Evolutionary conservation across 2,888 invertebrate species (phyloP).

Genomic region (Sarcophaga rosellei): DNA sequence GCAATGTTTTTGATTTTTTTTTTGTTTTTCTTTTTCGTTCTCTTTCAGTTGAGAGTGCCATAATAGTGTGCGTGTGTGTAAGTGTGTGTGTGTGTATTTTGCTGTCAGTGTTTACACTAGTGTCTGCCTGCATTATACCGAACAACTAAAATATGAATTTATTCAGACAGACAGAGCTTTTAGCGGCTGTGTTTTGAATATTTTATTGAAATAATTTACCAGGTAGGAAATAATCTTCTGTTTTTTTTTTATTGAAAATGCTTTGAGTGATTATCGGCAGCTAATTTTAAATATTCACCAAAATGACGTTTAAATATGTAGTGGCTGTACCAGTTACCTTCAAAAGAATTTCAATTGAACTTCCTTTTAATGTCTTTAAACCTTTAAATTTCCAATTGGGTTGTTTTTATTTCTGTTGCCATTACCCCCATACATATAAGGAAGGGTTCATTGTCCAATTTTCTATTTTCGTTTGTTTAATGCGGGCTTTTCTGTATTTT

Average conservation of each 20-base stretch:
- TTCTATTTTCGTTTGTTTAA: neutral
- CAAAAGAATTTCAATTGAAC: too few species aligned
- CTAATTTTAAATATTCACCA: too few species aligned
- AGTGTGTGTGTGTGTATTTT: neutral
- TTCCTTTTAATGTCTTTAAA: too few species aligned
- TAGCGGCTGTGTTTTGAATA: too few species aligned
- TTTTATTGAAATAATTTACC: neutral
- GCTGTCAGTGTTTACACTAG: neutral
- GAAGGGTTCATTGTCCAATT: slow-evolving; percentile 41
- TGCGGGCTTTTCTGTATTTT: neutral
- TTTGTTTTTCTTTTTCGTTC: neutral
- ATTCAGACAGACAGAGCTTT: too few species aligned
- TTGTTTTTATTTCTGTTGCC: neutral
- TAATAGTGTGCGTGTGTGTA: neutral
- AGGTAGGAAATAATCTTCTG: slow-evolving; percentile 13
- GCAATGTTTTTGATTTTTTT: too few species aligned
- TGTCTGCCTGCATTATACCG: slow-evolving; percentile 1
- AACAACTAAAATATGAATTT: too few species aligned
- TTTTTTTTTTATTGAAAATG: too few species aligned
- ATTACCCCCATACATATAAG: neutral
- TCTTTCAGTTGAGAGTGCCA: neutral
- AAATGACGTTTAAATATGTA: too few species aligned
- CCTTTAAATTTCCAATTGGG: slow-evolving; percentile 23
- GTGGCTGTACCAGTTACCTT: too few species aligned
- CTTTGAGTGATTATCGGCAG: too few species aligned